phyloP scores from a whole-genome alignment of 2,888 invertebrate genomes.

The Disparrhopalites patrizii region DNA sequence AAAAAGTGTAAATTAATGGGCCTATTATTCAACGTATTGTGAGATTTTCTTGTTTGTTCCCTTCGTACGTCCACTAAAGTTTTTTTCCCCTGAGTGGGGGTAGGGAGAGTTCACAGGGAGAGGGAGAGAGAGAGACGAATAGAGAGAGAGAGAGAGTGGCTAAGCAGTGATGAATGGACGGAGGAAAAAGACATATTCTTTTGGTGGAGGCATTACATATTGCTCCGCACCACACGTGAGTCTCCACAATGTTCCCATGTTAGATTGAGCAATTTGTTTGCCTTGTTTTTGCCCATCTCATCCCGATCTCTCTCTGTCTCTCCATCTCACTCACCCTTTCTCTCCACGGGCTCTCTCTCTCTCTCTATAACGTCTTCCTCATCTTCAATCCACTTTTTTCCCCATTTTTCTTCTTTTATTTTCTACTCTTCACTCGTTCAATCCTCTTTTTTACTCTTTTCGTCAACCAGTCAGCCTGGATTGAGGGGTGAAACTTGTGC shows the following conservation, averaged over 20 bases:
- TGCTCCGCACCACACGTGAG: constrained; percentile 10
- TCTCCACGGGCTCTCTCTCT: constrained; percentile 23
- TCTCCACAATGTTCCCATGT: constrained; percentile 30
- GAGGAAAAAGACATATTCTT: no score
- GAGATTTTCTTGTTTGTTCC: constrained; percentile 8
- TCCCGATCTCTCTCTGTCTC: constrained; percentile 1
- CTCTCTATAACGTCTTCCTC: constrained; percentile 16
- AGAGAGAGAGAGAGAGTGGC: no score
- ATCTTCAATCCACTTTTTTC: constrained; percentile 6
- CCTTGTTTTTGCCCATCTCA: constrained; percentile 25
- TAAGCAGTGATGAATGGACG: no score
- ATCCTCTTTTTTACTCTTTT: constrained; percentile 1
- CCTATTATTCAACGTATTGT: constrained; percentile 47
- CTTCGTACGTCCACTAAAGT: no score
- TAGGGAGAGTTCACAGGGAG: background rate
- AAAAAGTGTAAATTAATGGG: constrained; percentile 48
- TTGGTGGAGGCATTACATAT: no score
- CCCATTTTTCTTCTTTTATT: constrained; percentile 20
- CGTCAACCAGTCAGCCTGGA: constrained; percentile 20
- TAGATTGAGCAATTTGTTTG: constrained; percentile 36
- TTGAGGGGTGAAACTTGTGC: no score
- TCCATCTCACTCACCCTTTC: constrained; percentile 3
- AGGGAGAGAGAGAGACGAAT: background rate
- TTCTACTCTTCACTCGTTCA: constrained; percentile 3
- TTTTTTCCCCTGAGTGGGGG: no score